A percentile compares a stretch with the other conserved stretches of the same genome.
phyloP scores from a whole-genome alignment of 1,140 invertebrate species.

The Euura lappo region DNA sequence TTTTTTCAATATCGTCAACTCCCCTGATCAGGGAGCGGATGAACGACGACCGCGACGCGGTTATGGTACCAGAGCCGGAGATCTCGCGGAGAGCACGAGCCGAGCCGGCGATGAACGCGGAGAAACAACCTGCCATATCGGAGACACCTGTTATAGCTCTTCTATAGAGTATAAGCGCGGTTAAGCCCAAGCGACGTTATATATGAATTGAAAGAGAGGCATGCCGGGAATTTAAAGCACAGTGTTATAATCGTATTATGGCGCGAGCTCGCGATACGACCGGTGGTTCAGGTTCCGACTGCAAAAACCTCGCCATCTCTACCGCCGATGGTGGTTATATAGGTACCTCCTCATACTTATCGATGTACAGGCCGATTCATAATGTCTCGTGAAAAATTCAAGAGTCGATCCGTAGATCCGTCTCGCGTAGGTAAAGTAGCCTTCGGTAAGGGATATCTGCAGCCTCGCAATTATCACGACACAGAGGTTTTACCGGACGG shows the following conservation, averaged over 20 bases:
- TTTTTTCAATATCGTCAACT: neutral
- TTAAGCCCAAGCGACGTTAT: slow-evolving; percentile 9
- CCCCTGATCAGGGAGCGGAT: no score
- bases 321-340: neutral
- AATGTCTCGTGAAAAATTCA: neutral
- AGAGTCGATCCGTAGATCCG: neutral
- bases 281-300: neutral
- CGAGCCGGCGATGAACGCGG: neutral
- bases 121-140: slow-evolving; percentile 53
- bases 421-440: neutral
- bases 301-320: slow-evolving; percentile 1
- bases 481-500: neutral
- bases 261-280: slow-evolving; percentile 24
- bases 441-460: neutral
- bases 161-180: slow-evolving; percentile 40
- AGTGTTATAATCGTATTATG: slow-evolving; percentile 55
- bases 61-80: no score
- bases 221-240: slow-evolving; percentile 52
- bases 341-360: neutral
- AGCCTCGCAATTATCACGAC: neutral
- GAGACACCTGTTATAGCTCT: slow-evolving; percentile 52
- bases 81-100: neutral
- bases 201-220: slow-evolving; percentile 43
- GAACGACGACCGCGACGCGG: no score
- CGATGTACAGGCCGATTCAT: neutral